These are phyloP conservation scores for Brachylomia viminalis DNA, from an alignment of 2,888 invertebrate species.

Conservation along the genomic window DNA sequence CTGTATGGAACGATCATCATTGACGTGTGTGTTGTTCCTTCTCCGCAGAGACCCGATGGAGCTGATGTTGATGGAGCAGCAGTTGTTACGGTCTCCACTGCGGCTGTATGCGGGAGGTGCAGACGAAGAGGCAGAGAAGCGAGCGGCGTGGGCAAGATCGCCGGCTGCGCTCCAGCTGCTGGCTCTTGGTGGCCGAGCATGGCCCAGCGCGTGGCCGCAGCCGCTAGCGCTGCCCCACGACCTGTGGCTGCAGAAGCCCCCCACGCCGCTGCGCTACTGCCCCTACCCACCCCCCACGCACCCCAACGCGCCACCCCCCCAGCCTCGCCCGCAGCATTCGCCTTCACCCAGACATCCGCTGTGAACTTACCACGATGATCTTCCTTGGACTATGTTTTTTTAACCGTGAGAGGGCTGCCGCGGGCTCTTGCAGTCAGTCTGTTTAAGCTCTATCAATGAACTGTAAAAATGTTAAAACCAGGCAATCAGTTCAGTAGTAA, in stretches of 20 bases:
- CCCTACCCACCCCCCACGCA: constrained; percentile 91
- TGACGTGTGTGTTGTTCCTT: constrained; percentile 51
- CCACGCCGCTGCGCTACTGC: constrained; percentile 90
- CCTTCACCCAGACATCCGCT: constrained; percentile 85
- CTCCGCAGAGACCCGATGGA: constrained; percentile 94
- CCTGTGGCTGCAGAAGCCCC: constrained; percentile 97
- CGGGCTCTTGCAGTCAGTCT: background rate
- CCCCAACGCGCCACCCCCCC: constrained; percentile 70
- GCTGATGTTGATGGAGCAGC: constrained; percentile 94
- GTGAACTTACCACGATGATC: constrained; percentile 73
- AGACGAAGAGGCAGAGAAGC: constrained; percentile 91
- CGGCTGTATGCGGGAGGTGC: constrained; percentile 92
- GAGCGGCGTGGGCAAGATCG: constrained; percentile 89
- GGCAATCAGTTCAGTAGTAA: constrained; percentile 12
- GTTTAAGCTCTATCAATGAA: constrained; percentile 8
- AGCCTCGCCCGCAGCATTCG: constrained; percentile 78
- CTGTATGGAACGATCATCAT: background rate
- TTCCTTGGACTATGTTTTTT: constrained; percentile 51
- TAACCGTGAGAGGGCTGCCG: constrained; percentile 26
- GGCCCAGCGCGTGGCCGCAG: constrained; percentile 96
- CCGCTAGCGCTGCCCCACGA: constrained; percentile 96
- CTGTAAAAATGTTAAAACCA: constrained; percentile 4
- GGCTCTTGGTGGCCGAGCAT: constrained; percentile 93
- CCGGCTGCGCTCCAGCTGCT: constrained; percentile 86
- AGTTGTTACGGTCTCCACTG: constrained; percentile 92